These are phyloP conservation scores for Plagodis dolabraria DNA, from an alignment of 2,888 invertebrate genomes.

Conservation along the genomic window DNA sequence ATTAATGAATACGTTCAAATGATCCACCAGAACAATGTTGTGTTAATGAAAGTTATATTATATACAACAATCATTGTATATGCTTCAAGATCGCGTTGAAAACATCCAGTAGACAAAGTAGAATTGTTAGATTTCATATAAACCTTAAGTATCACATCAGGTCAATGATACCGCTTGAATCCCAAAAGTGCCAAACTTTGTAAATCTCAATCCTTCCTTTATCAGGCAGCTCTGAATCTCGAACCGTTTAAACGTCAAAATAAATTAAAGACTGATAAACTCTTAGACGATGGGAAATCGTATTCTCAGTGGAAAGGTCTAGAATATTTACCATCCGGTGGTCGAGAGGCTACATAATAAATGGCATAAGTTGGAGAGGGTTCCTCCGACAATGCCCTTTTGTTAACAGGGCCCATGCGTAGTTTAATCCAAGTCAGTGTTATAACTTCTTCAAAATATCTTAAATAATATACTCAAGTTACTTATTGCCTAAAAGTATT, in stretches of 20 bases:
- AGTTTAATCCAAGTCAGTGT: slow-evolving; percentile 3
- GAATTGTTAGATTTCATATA: too few species aligned
- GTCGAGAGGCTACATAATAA: slow-evolving; percentile 58
- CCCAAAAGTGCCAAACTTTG: slow-evolving; percentile 1
- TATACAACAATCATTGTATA: too few species aligned
- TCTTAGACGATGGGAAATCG: slow-evolving; percentile 37
- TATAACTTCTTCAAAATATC: not conserved
- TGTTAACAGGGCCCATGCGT: slow-evolving; percentile 39
- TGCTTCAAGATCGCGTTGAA: too few species aligned
- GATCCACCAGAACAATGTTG: too few species aligned
- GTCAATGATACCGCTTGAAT: not conserved
- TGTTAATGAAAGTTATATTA: too few species aligned
- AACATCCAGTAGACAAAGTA: too few species aligned
- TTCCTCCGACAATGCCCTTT: slow-evolving; percentile 52
- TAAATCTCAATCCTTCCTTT: slow-evolving; percentile 23
- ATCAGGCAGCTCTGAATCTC: slow-evolving; percentile 29
- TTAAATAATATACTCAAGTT: not conserved
- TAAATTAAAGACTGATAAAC: slow-evolving; percentile 43
- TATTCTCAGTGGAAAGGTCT: slow-evolving; percentile 35
- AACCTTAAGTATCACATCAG: not conserved
- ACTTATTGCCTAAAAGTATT: not conserved
- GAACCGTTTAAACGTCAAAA: slow-evolving; percentile 38
- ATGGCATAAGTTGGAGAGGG: slow-evolving; percentile 63
- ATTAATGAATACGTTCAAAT: too few species aligned
- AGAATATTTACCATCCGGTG: slow-evolving; percentile 57